Evolutionary conservation across 2,113 vertebrate genomes (phyloP), one percentile per base, ranked within the genome.

Genomic region (Apodemus speciosus): DNA sequence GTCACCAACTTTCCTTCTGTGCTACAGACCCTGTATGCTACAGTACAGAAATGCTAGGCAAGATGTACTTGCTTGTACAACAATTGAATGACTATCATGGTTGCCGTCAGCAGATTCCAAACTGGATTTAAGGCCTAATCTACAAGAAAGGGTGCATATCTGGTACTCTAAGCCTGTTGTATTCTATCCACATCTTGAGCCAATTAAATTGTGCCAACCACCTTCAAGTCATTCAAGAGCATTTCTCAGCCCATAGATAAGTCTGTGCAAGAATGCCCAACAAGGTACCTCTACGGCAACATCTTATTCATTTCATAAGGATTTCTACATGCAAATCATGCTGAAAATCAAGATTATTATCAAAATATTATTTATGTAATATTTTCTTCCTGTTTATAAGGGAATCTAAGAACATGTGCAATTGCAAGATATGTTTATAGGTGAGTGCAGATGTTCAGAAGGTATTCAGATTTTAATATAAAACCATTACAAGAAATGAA

Each of bases 341-440:
- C 21, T 68, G 20, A 14, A 10, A 35, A 4, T 21, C 9, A 49
- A 49, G 18, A 85, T 85, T 18, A 66, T 20, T 32, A 85, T 35
- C 30, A 64, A 43, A 46, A 66, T 84, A 25, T 32, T 18, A 49
- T 32, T 85, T 66, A 35, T 85, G 2, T 7, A 32, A 35, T 66
- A n/a, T 25, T 51, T 66, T 43, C 14, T 66, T 46, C 5, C 15
- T 85, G 46, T 85, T 64, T 49, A 18, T n/a, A n/a, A 6, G 2
- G 7, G 3, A 66, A 1, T 68, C 4, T 2, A 49, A 51, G 3
- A n/a, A 6, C 10, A 49, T 35, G 27, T 46, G 6, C 0, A 68
- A 62, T 46, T 64, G 15, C 9, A 80, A 11, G 23, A 27, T 40
- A 81, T 18, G 8, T 62, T 30, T 83, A 8, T 58, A 60, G n/a